Evolutionary conservation across 2,797 vertebrate species (phyloP).

Genomic region (Mormyrus hasselquistii): DNA sequence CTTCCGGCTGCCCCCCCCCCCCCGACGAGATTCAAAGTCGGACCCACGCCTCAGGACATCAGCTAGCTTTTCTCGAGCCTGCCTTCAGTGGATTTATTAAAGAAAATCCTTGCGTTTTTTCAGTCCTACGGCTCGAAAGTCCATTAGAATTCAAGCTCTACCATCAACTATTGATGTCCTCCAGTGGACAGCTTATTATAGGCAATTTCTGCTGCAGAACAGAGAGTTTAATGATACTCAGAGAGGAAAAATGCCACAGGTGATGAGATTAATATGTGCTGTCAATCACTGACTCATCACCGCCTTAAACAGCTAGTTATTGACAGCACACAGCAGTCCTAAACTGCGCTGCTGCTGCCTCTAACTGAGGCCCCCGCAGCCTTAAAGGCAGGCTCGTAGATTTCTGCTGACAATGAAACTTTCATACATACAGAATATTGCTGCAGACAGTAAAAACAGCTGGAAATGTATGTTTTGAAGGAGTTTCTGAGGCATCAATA

Average conservation of each 20-base stretch:
- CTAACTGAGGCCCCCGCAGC: background rate
- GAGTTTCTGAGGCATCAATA: background rate
- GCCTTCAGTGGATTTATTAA: background rate
- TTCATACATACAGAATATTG: background rate
- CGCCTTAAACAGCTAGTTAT: background rate
- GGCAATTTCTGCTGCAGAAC: background rate
- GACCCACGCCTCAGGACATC: background rate
- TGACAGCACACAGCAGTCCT: background rate
- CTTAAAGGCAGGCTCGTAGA: background rate
- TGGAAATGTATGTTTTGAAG: background rate
- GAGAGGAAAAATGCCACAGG: background rate
- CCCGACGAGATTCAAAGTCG: background rate
- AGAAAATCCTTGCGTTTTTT: background rate
- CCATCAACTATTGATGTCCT: background rate
- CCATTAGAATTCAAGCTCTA: background rate
- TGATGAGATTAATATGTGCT: background rate
- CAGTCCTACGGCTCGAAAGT: background rate
- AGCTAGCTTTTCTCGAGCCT: background rate
- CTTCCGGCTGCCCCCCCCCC: background rate
- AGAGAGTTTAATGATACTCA: background rate
- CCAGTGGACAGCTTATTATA: background rate
- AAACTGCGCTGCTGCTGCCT: background rate
- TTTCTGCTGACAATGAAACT: background rate
- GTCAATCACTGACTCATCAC: background rate
- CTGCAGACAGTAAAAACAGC: background rate